Percentiles rank a stretch among this genome's conserved stretches.
phyloP scores from a whole-genome alignment of 2,113 vertebrate species.

The Actinemys pallida region DNA sequence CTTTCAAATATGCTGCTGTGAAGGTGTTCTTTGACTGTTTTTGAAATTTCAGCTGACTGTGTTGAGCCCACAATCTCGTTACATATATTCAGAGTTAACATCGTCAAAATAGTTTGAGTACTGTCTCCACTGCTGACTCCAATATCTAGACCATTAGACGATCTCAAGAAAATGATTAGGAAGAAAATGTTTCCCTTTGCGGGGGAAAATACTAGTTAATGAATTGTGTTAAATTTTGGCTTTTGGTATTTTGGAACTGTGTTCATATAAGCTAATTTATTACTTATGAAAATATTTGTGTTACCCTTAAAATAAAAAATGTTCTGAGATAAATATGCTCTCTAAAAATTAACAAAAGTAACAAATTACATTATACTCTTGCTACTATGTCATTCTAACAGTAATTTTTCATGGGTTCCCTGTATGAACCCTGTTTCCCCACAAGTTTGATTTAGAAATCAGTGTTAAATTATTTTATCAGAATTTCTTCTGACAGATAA shows the following conservation, averaged over 20 bases:
- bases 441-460: background rate
- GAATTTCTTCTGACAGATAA: background rate
- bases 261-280: background rate
- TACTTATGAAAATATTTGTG: background rate
- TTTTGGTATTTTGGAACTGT: background rate
- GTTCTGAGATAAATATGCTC: background rate
- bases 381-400: rapidly evolving
- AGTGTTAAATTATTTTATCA: background rate
- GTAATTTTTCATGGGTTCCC: background rate
- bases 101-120: background rate
- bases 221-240: background rate
- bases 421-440: background rate
- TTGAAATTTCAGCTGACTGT: background rate
- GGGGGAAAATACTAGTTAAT: background rate
- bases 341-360: background rate
- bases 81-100: background rate
- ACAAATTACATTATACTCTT: background rate
- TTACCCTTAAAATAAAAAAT: background rate
- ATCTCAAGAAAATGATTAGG: background rate
- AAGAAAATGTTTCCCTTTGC: background rate
- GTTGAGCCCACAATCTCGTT: background rate
- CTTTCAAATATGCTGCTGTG: background rate
- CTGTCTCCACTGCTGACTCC: background rate
- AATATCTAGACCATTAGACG: background rate
- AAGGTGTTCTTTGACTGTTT: background rate